These are phyloP conservation scores for Biston stratarius DNA, from an alignment of 2,888 invertebrate genomes.

Conservation along the genomic window DNA sequence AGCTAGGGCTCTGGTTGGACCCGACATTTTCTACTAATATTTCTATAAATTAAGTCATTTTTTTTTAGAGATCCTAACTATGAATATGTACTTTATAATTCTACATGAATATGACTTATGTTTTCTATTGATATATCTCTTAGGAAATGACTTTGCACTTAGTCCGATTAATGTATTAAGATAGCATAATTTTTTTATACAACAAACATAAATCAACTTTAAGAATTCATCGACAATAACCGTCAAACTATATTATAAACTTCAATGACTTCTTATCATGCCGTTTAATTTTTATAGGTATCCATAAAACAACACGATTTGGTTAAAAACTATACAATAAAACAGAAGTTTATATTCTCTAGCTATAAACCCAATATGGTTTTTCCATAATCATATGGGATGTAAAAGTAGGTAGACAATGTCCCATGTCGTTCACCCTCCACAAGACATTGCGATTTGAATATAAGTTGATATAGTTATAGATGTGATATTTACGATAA, in stretches of 20 bases:
- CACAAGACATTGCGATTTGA: slow-evolving; percentile 50
- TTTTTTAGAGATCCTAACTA: no score
- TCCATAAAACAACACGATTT: slow-evolving; percentile 58
- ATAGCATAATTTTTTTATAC: no score
- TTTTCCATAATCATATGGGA: slow-evolving; percentile 65
- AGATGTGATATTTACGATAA: slow-evolving; percentile 36
- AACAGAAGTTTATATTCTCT: slow-evolving; percentile 59
- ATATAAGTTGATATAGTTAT: slow-evolving; percentile 43
- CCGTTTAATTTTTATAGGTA: slow-evolving; percentile 59
- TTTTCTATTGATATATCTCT: no score
- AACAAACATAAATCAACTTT: no score
- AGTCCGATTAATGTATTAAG: no score
- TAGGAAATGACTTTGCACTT: no score
- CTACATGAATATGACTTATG: no score
- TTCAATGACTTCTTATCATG: slow-evolving; percentile 53
- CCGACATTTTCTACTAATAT: neutral
- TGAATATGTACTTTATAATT: no score
- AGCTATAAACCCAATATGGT: slow-evolving; percentile 62
- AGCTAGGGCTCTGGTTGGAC: slow-evolving; percentile 25
- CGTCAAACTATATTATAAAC: slow-evolving; percentile 48
- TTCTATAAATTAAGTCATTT: no score
- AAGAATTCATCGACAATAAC: slow-evolving; percentile 24
- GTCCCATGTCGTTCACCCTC: slow-evolving; percentile 64
- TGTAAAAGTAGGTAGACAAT: slow-evolving; percentile 53
- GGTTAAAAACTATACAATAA: slow-evolving; percentile 58